phyloP scores from a whole-genome alignment of 2,113 vertebrate species.

The Chiloscyllium plagiosum region DNA sequence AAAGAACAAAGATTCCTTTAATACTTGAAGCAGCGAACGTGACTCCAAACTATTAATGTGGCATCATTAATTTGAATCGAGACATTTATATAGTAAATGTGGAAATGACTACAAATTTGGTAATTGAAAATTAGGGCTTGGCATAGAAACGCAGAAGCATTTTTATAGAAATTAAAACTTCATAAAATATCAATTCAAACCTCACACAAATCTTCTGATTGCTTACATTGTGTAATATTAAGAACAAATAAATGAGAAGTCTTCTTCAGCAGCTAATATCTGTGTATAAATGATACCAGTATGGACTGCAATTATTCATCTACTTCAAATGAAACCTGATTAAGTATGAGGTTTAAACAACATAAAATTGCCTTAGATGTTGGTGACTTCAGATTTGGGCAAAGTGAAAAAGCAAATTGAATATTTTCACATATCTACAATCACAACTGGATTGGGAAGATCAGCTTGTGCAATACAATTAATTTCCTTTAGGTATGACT shows the following conservation, averaged over 20 bases:
- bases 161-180: not conserved
- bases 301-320: not conserved
- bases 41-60: slow-evolving; percentile 15
- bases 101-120: slow-evolving; percentile 11
- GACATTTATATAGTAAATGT: slow-evolving; percentile 4
- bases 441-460: not conserved
- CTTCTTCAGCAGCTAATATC: not conserved
- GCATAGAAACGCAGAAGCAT: slow-evolving; percentile 13
- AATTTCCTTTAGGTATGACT: not conserved
- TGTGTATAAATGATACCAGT: not conserved
- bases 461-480: not conserved
- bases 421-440: not conserved
- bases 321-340: not conserved
- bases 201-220: slow-evolving; percentile 12
- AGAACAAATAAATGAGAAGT: not conserved
- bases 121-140: slow-evolving; percentile 21
- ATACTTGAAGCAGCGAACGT: slow-evolving; percentile 20
- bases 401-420: not conserved
- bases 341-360: not conserved
- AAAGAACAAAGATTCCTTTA: slow-evolving; percentile 21
- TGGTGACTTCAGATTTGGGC: not conserved
- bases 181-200: not conserved
- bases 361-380: not conserved
- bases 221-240: not conserved
- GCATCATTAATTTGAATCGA: slow-evolving; percentile 22